These are phyloP conservation scores for Morinoia aosen DNA, from an alignment of 2,888 invertebrate genomes.

Conservation along the genomic window DNA sequence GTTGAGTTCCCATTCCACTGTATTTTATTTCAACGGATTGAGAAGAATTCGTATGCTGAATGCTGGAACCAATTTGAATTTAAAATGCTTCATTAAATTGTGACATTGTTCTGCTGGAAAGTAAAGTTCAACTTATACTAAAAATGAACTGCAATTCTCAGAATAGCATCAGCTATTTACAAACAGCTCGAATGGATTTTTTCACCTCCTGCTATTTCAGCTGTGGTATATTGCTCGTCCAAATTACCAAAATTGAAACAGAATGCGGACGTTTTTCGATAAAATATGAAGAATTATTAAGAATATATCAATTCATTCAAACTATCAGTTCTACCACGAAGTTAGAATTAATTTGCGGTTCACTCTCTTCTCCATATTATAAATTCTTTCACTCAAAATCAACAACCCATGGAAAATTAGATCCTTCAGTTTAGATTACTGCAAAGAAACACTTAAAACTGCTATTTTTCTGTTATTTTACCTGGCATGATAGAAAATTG, in stretches of 20 bases:
- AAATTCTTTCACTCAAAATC: not conserved
- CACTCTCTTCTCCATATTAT: not conserved
- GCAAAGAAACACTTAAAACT: not conserved
- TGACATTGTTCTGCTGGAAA: not conserved
- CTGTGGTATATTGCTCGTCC: not conserved
- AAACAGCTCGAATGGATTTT: not conserved
- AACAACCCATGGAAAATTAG: not conserved
- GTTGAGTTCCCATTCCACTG: not conserved
- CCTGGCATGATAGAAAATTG: not conserved
- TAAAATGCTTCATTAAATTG: not conserved
- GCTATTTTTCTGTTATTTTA: not conserved
- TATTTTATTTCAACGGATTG: too few relatives aligned
- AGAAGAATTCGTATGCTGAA: too few relatives aligned
- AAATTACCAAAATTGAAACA: not conserved
- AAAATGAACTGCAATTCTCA: not conserved
- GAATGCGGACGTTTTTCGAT: not conserved
- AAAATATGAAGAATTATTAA: too few relatives aligned
- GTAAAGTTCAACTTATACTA: not conserved
- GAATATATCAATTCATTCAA: too few relatives aligned
- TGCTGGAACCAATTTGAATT: not conserved
- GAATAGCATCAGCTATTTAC: not conserved
- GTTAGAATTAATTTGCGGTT: too few relatives aligned
- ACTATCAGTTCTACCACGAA: too few relatives aligned
- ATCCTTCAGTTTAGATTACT: not conserved
- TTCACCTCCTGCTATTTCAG: not conserved